Percentiles rank a stretch among this genome's conserved stretches.
Evolutionary conservation across 2,797 vertebrate species (phyloP).

Genomic region (Sandelia bainsii): DNA sequence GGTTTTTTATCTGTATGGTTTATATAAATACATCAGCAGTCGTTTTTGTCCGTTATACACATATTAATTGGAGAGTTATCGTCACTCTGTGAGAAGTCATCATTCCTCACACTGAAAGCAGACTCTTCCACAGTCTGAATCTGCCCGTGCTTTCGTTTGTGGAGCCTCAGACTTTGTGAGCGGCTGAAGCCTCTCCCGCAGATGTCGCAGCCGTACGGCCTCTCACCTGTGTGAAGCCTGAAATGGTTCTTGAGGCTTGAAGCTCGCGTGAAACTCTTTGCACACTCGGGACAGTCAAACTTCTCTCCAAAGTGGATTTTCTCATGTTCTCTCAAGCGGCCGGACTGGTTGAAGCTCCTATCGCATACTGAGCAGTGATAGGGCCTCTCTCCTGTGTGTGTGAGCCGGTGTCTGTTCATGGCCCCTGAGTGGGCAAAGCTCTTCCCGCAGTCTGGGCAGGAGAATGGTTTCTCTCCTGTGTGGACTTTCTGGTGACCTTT

Average conservation of each 20-base stretch:
- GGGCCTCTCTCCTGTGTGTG: conserved; percentile 78
- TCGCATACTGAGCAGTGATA: conserved; percentile 78
- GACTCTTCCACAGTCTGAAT: conserved; percentile 59
- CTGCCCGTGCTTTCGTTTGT: conserved; percentile 73
- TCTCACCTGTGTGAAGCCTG: conserved; percentile 80
- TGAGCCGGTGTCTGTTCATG: conserved; percentile 81
- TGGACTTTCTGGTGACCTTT: conserved; percentile 82
- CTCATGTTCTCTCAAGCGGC: conserved; percentile 79
- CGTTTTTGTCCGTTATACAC: conserved; percentile 72
- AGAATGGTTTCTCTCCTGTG: conserved; percentile 79
- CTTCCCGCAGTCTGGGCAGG: conserved; percentile 80
- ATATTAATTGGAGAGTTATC: conserved; percentile 74
- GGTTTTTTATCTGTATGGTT: conserved; percentile 26
- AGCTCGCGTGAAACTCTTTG: conserved; percentile 78
- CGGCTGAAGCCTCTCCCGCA: conserved; percentile 82
- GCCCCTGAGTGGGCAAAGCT: conserved; percentile 80
- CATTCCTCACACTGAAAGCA: conserved; percentile 37
- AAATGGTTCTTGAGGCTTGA: conserved; percentile 83
- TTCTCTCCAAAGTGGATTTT: conserved; percentile 81
- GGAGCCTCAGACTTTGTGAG: conserved; percentile 80
- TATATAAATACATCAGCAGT: conserved; percentile 60
- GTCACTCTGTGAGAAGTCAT: conserved; percentile 69
- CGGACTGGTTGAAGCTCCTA: conserved; percentile 80
- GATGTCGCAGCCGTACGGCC: conserved; percentile 77
- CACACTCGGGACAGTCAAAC: conserved; percentile 80